Evolutionary conservation across 2,797 vertebrate genomes (phyloP).

Genomic region (Malacoctenus gilli): DNA sequence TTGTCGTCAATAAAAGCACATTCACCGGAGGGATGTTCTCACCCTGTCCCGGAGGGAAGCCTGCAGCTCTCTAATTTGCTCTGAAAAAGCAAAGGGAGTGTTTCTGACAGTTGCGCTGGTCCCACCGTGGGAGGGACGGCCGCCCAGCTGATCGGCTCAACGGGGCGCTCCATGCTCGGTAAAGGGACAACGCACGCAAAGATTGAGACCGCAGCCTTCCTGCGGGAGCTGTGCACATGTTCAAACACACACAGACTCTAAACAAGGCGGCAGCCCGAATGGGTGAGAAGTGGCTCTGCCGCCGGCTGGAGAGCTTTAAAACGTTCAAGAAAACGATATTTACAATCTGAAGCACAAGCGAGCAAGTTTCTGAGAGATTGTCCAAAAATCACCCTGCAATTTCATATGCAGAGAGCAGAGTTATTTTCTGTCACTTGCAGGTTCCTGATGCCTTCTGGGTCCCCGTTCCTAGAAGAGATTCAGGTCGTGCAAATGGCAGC

Average conservation of each 20-base stretch:
- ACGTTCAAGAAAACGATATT: background rate
- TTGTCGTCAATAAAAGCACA: slow-evolving; percentile 17
- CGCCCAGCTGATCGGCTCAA: slow-evolving; percentile 38
- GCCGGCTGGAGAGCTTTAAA: background rate
- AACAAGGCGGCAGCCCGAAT: background rate
- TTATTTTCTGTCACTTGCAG: too few species aligned
- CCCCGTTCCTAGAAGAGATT: slow-evolving; percentile 1
- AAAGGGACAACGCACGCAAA: slow-evolving; percentile 39
- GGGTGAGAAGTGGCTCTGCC: too few species aligned
- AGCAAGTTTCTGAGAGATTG: too few species aligned
- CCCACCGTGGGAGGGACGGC: slow-evolving; percentile 40
- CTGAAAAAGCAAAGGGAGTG: slow-evolving; percentile 35
- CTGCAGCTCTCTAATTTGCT: slow-evolving; percentile 36
- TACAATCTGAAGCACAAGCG: too few species aligned
- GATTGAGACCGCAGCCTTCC: slow-evolving; percentile 34
- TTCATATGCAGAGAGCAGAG: too few species aligned
- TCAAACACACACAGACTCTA: slow-evolving; percentile 14
- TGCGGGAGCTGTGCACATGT: slow-evolving; percentile 10
- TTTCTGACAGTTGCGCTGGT: slow-evolving; percentile 18
- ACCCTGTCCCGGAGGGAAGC: slow-evolving; percentile 13
- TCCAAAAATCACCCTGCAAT: too few species aligned
- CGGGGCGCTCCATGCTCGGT: slow-evolving; percentile 43
- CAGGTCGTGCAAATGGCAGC: slow-evolving; percentile 3
- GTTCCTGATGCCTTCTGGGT: too few species aligned
- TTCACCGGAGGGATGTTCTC: slow-evolving; percentile 11